Evolutionary conservation across 2,113 vertebrate genomes (phyloP).

Genomic region (Austrofundulus limnaeus): DNA sequence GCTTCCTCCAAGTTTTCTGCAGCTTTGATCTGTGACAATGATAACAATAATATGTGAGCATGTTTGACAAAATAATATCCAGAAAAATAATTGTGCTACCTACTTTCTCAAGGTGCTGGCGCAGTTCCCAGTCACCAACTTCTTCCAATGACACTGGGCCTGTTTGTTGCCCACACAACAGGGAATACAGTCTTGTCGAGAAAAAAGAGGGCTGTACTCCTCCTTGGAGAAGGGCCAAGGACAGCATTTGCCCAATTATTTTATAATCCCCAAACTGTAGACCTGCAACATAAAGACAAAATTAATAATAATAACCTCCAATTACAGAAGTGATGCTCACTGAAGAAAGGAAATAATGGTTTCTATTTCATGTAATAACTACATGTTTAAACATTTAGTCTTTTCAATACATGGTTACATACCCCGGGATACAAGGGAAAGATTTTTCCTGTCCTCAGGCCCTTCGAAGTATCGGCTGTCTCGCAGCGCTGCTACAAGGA

Average conservation of each 20-base stretch:
- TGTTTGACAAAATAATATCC: background rate
- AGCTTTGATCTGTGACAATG: constrained; percentile 1
- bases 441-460: constrained; percentile 4
- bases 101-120: background rate
- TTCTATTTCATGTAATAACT: background rate
- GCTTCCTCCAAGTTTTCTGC: background rate
- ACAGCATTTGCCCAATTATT: background rate
- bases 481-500: background rate
- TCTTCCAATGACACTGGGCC: background rate
- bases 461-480: background rate
- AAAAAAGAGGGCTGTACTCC: constrained; percentile 8
- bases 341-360: background rate
- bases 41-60: background rate
- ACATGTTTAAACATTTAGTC: background rate
- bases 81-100: background rate
- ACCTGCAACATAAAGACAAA: constrained; percentile 4
- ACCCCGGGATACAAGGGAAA: constrained; percentile 1
- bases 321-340: background rate
- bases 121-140: constrained; percentile 4
- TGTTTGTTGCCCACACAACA: constrained; percentile 3
- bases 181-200: background rate
- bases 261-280: constrained; percentile 6
- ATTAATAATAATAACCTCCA: background rate
- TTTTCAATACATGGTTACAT: background rate
- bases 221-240: constrained; percentile 3